Base-by-base conservation (phyloP, 2,797 vertebrate species). In the Tadarida brasiliensis region DNA sequence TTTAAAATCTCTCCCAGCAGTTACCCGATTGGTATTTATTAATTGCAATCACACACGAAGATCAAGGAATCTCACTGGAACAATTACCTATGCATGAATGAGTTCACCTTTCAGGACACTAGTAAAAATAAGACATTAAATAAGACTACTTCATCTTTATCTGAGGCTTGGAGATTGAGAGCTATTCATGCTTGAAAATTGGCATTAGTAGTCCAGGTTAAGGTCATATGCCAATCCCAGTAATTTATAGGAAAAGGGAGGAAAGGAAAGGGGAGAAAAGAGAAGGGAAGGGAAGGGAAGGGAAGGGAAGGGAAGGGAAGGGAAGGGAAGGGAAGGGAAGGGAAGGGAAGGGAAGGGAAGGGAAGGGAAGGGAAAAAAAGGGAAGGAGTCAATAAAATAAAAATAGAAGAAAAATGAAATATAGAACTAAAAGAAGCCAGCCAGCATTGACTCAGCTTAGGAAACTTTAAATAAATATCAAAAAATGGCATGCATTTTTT, bases 21-120 rank as follows among this genome's bases (percentile, higher is more conserved):
- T 94, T 96, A 96, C 47, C 88, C 94, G 95, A 65, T 17, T 93
- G 85, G 35, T 94, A 96, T 96, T 95, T 96, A 87, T 91, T 87
- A 95, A 96, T 95, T 91, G 85, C 26, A 93, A 74, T 95, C 93
- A 94, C 61, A 94, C 63, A 68, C 1, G 2, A 57, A 96, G 47
- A 96, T 82, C 77, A 94, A 96, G 87, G 44, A 93, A 97, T 94
- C 28, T 93, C 83, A 0, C 65, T 94, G n/a, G 77, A 97, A 82
- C 95, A 86, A 94, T 96, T 93, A 92, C 80, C 85, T 90, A 70
- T 94, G 88, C 71, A 87, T 71, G 47, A 94, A 87, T 93, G 76
- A 94, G 57, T 96, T 97, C 88, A 97, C 84, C 51, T 96, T 95
- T 96, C 24, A 87, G 74, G 84, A 93, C 73, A 84, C 57, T 71